Conservation (phyloP, 2,888 invertebrate genomes). For the Exocentrus adspersus region DNA sequence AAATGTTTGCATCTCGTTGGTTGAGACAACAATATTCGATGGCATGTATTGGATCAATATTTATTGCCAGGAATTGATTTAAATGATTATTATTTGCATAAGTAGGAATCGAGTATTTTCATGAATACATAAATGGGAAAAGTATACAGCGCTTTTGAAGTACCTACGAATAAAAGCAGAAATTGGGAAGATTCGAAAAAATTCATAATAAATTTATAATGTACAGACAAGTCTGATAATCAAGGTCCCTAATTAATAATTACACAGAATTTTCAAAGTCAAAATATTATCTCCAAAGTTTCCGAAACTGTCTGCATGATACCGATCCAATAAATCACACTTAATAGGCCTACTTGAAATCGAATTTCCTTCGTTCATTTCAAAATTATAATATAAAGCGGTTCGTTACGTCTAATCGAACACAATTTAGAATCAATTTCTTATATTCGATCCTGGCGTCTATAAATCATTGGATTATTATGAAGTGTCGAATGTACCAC, state of each 20-base stretch:
- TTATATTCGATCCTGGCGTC: slow-evolving; percentile 30
- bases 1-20: slow-evolving; percentile 18
- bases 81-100: not conserved
- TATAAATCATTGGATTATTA: slow-evolving; percentile 36
- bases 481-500: slow-evolving; percentile 14
- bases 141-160: not conserved
- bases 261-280: not conserved
- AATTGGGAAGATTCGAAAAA: too few species aligned
- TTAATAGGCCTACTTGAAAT: slow-evolving; percentile 19
- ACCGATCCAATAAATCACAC: slow-evolving; percentile 17
- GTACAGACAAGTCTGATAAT: too few species aligned
- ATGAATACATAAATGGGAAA: too few species aligned
- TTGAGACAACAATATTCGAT: not conserved
- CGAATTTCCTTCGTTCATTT: slow-evolving; percentile 5
- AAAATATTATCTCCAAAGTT: not conserved
- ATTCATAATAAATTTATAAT: too few species aligned
- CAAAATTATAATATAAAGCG: slow-evolving; percentile 11
- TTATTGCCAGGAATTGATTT: slow-evolving; percentile 5
- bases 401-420: slow-evolving; percentile 29
- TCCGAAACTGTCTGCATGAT: slow-evolving; percentile 5
- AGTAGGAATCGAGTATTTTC: too few species aligned
- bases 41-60: slow-evolving; percentile 5
- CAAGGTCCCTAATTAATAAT: not conserved
- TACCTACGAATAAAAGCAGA: not conserved
- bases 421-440: slow-evolving; percentile 42